Conservation (phyloP, 2,797 vertebrate genomes). For the Macroramphosus scolopax region DNA sequence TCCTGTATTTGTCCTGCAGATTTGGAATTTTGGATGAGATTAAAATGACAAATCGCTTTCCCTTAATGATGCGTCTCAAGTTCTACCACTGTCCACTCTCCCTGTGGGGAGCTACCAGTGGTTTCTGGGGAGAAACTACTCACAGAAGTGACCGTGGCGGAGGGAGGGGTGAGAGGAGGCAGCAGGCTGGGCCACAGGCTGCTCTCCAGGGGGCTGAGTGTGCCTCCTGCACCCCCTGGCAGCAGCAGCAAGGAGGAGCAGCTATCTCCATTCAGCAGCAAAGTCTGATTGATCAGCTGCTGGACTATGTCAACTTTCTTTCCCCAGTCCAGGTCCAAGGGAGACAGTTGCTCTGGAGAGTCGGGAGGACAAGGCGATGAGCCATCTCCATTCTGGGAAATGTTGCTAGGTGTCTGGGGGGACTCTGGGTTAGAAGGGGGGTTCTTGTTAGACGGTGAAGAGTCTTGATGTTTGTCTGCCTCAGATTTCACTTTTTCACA, state of each 20-base stretch:
- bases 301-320: slow-evolving; percentile 87
- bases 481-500: slow-evolving; percentile 24
- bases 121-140: slow-evolving; percentile 91
- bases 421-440: slow-evolving; percentile 30
- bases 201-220: slow-evolving; percentile 85
- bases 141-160: slow-evolving; percentile 90
- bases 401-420: slow-evolving; percentile 16
- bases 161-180: slow-evolving; percentile 85
- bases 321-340: slow-evolving; percentile 79
- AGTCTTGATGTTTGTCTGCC: slow-evolving; percentile 15
- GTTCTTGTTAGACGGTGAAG: slow-evolving; percentile 12
- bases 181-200: slow-evolving; percentile 88
- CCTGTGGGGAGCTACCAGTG: slow-evolving; percentile 83
- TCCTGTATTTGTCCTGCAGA: no score
- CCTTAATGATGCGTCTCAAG: slow-evolving; percentile 90
- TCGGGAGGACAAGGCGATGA: slow-evolving; percentile 15
- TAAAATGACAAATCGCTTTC: no score
- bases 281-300: slow-evolving; percentile 89
- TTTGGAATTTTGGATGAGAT: no score
- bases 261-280: slow-evolving; percentile 79
- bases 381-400: slow-evolving; percentile 31
- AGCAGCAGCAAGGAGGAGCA: slow-evolving; percentile 75
- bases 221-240: slow-evolving; percentile 71
- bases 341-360: slow-evolving; percentile 53
- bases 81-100: slow-evolving; percentile 93